Percentiles rank a stretch among this genome's conserved stretches.
phyloP scores from a whole-genome alignment of 1,140 invertebrate species.

The Panagrolaimus sp. region DNA sequence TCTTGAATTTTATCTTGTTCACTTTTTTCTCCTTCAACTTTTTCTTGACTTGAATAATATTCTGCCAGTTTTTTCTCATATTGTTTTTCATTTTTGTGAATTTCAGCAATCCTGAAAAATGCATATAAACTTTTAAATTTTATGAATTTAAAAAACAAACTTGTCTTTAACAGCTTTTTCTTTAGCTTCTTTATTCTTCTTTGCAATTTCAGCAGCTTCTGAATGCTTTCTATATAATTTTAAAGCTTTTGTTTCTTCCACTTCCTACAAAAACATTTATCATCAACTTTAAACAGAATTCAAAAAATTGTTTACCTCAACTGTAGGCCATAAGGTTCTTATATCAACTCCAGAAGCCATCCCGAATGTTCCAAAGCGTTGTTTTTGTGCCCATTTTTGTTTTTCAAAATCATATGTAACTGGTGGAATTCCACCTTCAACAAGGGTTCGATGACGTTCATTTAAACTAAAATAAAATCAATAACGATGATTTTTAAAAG shows the following conservation, averaged over 20 bases:
- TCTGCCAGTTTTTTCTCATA: conserved; percentile 48
- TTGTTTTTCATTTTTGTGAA: conserved; percentile 50
- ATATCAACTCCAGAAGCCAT: conserved; percentile 46
- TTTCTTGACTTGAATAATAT: conserved; percentile 24
- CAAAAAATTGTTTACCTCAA: conserved; percentile 35
- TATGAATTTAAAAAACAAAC: neutral
- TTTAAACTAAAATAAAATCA: conserved; percentile 32
- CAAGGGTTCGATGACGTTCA: conserved; percentile 43
- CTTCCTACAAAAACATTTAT: conserved; percentile 49
- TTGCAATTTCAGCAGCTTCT: conserved; percentile 44
- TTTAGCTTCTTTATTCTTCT: conserved; percentile 29
- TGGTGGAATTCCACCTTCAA: conserved; percentile 52
- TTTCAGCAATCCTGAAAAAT: conserved; percentile 47
- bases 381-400: conserved; percentile 29
- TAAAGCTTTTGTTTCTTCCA: conserved; percentile 46
- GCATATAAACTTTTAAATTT: conserved; percentile 12
- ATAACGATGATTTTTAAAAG: too few relatives aligned
- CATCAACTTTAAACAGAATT: too few relatives aligned
- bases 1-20: conserved; percentile 45
- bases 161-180: conserved; percentile 8
- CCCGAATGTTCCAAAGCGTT: conserved; percentile 50
- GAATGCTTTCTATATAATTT: conserved; percentile 37
- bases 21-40: conserved; percentile 45
- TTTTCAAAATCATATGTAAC: conserved; percentile 49
- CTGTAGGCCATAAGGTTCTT: conserved; percentile 49